Percentiles rank a stretch among this genome's conserved stretches.
Conservation (phyloP, 2,797 vertebrate species). For the Heteromormyrus szaboi region DNA sequence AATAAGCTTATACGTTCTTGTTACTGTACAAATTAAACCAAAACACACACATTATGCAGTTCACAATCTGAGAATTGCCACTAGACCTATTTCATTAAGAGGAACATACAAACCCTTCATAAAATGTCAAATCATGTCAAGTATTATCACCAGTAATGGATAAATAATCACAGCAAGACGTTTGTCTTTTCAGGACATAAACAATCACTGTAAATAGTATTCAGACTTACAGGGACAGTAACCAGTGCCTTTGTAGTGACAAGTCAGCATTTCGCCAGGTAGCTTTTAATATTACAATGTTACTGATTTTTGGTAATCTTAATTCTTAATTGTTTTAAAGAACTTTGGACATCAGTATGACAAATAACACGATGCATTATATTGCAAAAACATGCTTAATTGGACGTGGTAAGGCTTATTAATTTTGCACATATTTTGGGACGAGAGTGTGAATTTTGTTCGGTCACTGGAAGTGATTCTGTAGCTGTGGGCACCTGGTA, state of each 20-base stretch:
- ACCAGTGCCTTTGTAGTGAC: neutral
- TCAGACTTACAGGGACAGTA: neutral
- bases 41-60: neutral
- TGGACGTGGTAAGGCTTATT: neutral
- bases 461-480: too few relatives aligned
- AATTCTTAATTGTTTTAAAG: neutral
- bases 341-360: neutral
- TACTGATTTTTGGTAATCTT: neutral
- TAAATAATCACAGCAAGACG: neutral
- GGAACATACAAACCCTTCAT: neutral
- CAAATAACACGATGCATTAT: neutral
- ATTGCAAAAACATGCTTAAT: neutral
- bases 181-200: neutral
- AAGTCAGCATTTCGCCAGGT: neutral
- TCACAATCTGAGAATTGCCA: neutral
- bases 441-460: neutral
- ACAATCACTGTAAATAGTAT: neutral
- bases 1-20: neutral
- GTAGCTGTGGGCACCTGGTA: neutral
- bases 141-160: neutral
- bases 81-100: neutral
- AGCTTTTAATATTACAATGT: neutral
- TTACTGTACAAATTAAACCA: neutral
- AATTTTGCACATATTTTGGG: neutral
- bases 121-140: neutral